Conservation (phyloP, 1,140 invertebrate genomes). For the Saccostrea cuccullata region DNA sequence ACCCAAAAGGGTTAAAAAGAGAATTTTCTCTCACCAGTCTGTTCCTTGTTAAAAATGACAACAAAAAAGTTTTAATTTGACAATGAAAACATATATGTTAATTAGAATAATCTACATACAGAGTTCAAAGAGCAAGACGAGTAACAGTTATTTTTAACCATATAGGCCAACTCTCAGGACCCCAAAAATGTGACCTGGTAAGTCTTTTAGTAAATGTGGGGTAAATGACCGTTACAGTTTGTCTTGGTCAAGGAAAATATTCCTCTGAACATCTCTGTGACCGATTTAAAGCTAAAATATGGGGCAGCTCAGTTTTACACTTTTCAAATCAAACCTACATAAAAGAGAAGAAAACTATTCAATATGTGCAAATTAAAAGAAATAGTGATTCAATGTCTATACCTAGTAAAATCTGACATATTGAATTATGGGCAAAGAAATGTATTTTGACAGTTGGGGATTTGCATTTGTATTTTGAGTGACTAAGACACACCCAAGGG, state of each 20-base stretch:
- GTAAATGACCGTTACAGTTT: slow-evolving; percentile 5
- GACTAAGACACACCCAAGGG: slow-evolving; percentile 15
- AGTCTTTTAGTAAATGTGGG: not conserved
- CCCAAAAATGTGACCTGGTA: not conserved
- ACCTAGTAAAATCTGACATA: not conserved
- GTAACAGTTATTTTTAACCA: not conserved
- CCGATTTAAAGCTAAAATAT: not conserved
- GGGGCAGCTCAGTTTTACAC: slow-evolving; percentile 5
- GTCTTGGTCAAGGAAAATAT: not conserved
- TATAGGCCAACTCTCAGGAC: not conserved
- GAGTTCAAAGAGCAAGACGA: not conserved
- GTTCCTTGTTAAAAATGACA: slow-evolving; percentile 4
- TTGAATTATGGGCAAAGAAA: slow-evolving; percentile 13
- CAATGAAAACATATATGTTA: not conserved
- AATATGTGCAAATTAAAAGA: slow-evolving; percentile 3
- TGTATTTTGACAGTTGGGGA: slow-evolving; percentile 18
- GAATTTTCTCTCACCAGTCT: not conserved
- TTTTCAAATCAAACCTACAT: not conserved
- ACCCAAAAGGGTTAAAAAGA: slow-evolving; percentile 1
- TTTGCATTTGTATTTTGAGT: slow-evolving; percentile 14
- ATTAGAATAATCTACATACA: slow-evolving; percentile 26
- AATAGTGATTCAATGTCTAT: not conserved
- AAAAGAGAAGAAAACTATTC: not conserved
- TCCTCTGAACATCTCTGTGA: not conserved
- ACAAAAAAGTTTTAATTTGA: not conserved